A percentile compares a stretch with the other conserved stretches of the same genome.
phyloP scores from a whole-genome alignment of 2,888 invertebrate genomes.

The Electrophaes corylata region DNA sequence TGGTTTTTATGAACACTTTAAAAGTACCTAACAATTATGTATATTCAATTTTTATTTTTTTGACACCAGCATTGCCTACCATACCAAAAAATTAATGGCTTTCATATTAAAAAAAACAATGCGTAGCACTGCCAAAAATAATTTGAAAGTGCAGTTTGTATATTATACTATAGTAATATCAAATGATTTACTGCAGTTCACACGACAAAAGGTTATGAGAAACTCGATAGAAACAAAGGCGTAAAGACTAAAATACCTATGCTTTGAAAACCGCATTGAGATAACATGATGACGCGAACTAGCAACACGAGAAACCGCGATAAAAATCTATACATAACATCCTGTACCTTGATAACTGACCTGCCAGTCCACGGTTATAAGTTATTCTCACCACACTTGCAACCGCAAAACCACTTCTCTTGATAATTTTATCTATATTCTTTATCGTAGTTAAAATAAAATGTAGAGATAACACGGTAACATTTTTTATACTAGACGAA shows the following conservation, averaged over 20 bases:
- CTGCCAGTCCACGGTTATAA: constrained; percentile 20
- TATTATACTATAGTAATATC: background rate
- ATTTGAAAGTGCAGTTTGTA: background rate
- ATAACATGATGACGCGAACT: constrained; percentile 25
- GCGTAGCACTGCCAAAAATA: background rate
- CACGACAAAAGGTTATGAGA: constrained; percentile 6
- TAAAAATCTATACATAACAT: constrained; percentile 36
- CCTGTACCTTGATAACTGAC: constrained; percentile 36
- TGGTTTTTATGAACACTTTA: too few relatives aligned
- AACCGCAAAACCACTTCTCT: constrained; percentile 29
- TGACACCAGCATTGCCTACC: too few relatives aligned
- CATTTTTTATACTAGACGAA: background rate
- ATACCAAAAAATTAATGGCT: too few relatives aligned
- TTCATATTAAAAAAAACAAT: too few relatives aligned
- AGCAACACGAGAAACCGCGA: constrained; percentile 32
- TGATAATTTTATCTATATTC: constrained; percentile 13
- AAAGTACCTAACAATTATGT: too few relatives aligned
- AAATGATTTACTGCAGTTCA: background rate
- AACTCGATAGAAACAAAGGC: constrained; percentile 3
- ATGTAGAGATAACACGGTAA: background rate
- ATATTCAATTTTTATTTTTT: too few relatives aligned
- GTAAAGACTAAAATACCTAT: constrained; percentile 5
- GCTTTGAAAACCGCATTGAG: constrained; percentile 25
- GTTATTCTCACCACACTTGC: constrained; percentile 20
- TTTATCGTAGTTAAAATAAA: background rate